A percentile compares a stretch with the other conserved stretches of the same genome.
Conservation (phyloP, 2,888 invertebrate species). For the Andrena bicolor region DNA sequence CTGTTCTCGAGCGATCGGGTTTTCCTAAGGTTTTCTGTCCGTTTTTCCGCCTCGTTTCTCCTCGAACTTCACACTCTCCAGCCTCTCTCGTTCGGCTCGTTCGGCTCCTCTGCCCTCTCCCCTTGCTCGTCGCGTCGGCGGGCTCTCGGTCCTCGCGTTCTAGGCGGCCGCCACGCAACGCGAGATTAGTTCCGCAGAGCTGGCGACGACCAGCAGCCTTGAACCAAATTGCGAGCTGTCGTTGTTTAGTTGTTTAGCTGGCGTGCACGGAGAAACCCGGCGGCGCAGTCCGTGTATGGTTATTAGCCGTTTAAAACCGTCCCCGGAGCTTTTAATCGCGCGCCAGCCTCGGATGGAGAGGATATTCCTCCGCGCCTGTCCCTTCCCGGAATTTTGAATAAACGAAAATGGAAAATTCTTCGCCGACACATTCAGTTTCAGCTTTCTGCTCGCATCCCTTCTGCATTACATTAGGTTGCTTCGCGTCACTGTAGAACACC, state of each 20-base stretch:
- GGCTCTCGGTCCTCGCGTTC: slow-evolving; percentile 24
- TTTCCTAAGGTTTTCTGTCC: not conserved
- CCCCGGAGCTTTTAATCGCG: slow-evolving; percentile 8
- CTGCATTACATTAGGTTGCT: no score
- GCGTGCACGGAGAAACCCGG: slow-evolving; percentile 62
- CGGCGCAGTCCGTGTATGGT: slow-evolving; percentile 21
- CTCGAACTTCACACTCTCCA: slow-evolving; percentile 2
- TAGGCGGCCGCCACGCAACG: slow-evolving; percentile 60
- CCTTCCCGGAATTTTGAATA: not conserved
- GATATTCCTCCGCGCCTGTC: not conserved
- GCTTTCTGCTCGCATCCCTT: no score
- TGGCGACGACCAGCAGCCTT: slow-evolving; percentile 64
- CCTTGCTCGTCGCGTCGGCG: slow-evolving; percentile 5
- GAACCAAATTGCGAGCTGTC: slow-evolving; percentile 76
- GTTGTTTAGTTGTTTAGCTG: slow-evolving; percentile 78
- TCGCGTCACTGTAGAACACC: no score
- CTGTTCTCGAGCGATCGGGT: not conserved
- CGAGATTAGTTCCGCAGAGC: slow-evolving; percentile 68
- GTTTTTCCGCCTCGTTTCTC: slow-evolving; percentile 10
- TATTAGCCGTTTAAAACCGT: slow-evolving; percentile 38
- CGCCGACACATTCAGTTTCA: not conserved
- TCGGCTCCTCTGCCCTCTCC: slow-evolving; percentile 12
- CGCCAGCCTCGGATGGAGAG: not conserved
- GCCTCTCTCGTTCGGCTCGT: slow-evolving; percentile 18
- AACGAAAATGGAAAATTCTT: not conserved